Conservation (phyloP, 2,113 vertebrate species). For the Mormyrus iriodes region DNA sequence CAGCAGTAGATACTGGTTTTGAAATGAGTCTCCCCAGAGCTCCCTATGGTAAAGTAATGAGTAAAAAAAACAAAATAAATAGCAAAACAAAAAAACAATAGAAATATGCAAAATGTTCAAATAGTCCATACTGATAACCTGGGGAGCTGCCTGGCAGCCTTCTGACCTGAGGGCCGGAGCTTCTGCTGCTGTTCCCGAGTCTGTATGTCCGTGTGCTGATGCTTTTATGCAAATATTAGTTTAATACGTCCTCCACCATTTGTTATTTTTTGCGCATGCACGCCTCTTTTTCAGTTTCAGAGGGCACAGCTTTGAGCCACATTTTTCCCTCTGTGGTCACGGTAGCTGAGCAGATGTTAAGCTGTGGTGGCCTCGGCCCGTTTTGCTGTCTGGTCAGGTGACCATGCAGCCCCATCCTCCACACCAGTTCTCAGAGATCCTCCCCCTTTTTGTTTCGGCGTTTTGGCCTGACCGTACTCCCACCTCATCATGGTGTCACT, state of each 20-base stretch:
- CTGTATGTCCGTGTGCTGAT: background rate
- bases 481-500: background rate
- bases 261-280: background rate
- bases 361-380: background rate
- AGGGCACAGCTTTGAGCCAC: background rate
- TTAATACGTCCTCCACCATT: background rate
- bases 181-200: background rate
- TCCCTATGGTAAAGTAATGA: background rate
- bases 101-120: background rate
- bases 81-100: background rate
- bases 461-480: background rate
- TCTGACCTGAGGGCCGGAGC: background rate
- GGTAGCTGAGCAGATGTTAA: background rate
- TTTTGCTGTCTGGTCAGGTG: background rate
- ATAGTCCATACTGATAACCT: background rate
- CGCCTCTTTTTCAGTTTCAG: background rate
- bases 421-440: background rate
- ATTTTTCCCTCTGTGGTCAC: background rate
- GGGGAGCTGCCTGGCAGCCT: background rate
- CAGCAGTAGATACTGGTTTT: background rate
- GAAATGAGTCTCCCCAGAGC: background rate
- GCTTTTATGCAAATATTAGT: background rate
- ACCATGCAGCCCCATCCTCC: background rate
- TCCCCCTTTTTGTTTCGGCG: background rate
- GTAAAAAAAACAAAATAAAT: background rate